These are phyloP conservation scores for Ia io DNA, from an alignment of 2,113 vertebrate genomes.

Conservation along the genomic window DNA sequence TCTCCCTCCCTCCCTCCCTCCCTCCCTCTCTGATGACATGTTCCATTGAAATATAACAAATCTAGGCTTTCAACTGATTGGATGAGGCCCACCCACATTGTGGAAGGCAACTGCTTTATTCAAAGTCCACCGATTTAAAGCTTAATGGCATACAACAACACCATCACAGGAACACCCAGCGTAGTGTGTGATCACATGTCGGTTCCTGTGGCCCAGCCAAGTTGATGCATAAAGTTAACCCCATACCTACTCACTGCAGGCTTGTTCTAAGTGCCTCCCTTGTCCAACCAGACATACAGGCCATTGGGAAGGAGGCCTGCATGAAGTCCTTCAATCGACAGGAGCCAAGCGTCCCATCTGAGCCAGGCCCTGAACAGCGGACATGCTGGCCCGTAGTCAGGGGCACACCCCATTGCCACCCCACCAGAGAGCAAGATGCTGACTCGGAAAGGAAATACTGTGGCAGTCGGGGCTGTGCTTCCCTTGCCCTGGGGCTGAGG, in stretches of 20 bases:
- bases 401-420: fast-evolving
- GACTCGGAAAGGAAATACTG: neutral
- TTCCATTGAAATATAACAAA: neutral
- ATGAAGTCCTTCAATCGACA: neutral
- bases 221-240: neutral
- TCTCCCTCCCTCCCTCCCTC: neutral
- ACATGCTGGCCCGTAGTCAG: neutral
- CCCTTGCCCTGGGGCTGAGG: neutral
- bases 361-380: neutral
- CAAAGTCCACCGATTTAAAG: neutral
- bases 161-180: neutral
- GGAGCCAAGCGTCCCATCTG: neutral
- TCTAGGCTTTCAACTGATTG: neutral
- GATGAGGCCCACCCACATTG: neutral
- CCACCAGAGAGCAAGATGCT: neutral
- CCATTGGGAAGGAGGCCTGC: neutral
- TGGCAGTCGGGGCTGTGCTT: fast-evolving
- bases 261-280: neutral
- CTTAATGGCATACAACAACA: neutral
- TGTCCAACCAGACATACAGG: neutral
- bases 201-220: neutral
- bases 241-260: too few relatives aligned
- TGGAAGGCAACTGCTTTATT: neutral
- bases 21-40: neutral
- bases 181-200: neutral